Evolutionary conservation across 2,113 vertebrate species (phyloP), one percentile per base, ranked within the genome.

Genomic region (Scartelaos histophorus): DNA sequence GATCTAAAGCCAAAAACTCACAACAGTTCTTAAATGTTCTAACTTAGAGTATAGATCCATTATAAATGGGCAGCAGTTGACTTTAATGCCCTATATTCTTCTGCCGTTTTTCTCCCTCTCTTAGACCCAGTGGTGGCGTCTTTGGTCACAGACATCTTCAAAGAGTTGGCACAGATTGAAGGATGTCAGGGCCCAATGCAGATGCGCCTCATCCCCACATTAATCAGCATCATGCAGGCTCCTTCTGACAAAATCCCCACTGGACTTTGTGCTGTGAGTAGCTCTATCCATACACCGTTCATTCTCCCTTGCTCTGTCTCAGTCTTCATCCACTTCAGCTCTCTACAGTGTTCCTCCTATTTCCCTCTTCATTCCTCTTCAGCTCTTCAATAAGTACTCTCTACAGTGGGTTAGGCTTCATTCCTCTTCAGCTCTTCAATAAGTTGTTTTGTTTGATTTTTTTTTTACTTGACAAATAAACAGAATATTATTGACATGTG

Each of bases 201-300:
- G 91, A 96, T 96, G 95, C 94, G 97, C 46, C 94, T 99, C 70
- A 98, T 99, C 76, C 98, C 98, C 72, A 98, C 98, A 0, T 94
- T 99, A 60, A 93, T 98, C 92, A 98, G 97, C 95, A 99, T 99
- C 86, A 99, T 99, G 98, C 97, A 99, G 86, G 97, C 98, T 29
- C 97, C 97, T 0, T 78, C 94, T 1, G 98, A 99, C 94, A 99
- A 99, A 93, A 96, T 99, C 85, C 97, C 98, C 1, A 90, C 96
- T 0, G 98, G 97, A 43, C 96, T 99, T 29, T 99, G 98, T 87
- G 95, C 96, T 75, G 98, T 98, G 87, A 95, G 97, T 38, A 19
- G 34, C 17, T 64, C 34, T 25, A 2, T 58, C 51, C 19, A 17
- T 51, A 19, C 15, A 46, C 46, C n/a, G 51, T 54, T n/a, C 19